Evolutionary conservation across 2,888 invertebrate species (phyloP), one percentile per base, ranked within the genome.

Genomic region (Rhaphigaster nebulosa): DNA sequence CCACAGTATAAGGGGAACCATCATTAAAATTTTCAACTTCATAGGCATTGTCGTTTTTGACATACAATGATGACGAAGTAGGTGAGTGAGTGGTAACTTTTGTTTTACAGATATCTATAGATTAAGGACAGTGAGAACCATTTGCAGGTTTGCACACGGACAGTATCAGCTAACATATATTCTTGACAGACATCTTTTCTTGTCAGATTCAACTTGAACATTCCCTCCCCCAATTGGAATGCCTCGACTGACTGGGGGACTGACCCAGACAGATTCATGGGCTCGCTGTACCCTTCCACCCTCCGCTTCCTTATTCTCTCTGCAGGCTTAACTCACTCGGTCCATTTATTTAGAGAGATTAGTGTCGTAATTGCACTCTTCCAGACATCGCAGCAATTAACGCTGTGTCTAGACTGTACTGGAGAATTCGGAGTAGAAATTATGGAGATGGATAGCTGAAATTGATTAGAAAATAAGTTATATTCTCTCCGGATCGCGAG

Each of bases 191-290:
- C 38, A 6, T 23, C 70, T 76, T 20, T 38, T 76, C 70, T 23
- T 76, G 70, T 76, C 70, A 76, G 70, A 76, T 12, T 8, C 34
- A 34, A 38, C 70, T 38, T 5, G 34, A 76, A 23, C 34, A 34
- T 76, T 10, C 65, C 65, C n/a, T 18, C 18, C 18, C 38, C 8
- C 38, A 34, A 34, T 20, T 0, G 45, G n/a, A n/a, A n/a, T n/a
- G n/a, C n/a, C n/a, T n/a, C n/a, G n/a, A 20, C 10, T n/a, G 84
- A 23, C 84, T 26, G 45, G 84, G 45, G 45, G n/a, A 50, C 84
- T 84, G 84, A 41, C 45, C 41, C n/a, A 26, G 84, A 84, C 84
- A 84, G 84, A 84, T 84, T 45, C 84, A 84, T 84, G 45, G 84
- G 26, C 84, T 50, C 18, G 18, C 3, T 26, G 13, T 84, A n/a